Percentiles rank a stretch among this genome's conserved stretches.
These are phyloP conservation scores for Temnothorax rugatulus DNA, from an alignment of 2,888 invertebrate species.

Conservation along the genomic window DNA sequence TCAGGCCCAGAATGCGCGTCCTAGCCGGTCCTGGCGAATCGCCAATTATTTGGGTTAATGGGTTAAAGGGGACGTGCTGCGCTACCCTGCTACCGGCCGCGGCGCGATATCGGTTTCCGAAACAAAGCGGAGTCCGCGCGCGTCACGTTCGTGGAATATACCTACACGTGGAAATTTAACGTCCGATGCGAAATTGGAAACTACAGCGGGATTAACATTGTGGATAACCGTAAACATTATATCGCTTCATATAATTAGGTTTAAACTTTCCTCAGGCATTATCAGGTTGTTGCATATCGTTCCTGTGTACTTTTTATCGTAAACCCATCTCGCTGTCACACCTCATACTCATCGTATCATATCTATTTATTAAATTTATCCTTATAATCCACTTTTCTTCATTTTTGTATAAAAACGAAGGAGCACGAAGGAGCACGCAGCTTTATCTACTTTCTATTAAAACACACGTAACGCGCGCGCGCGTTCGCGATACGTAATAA, in stretches of 20 bases:
- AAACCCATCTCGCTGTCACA: not conserved
- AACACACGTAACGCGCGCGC: not conserved
- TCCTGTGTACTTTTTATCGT: not conserved
- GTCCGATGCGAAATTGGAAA: slow-evolving; percentile 17
- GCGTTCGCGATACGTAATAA: slow-evolving; percentile 68
- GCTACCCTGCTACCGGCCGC: not conserved
- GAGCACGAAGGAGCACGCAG: not conserved
- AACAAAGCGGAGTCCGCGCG: slow-evolving; percentile 32
- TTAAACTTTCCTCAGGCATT: not conserved
- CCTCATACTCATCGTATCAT: not conserved
- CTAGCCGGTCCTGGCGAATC: slow-evolving; percentile 36
- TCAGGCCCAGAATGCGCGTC: slow-evolving; percentile 43
- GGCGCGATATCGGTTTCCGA: slow-evolving; percentile 37
- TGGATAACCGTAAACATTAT: slow-evolving; percentile 13
- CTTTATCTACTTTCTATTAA: not conserved
- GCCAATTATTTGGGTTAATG: slow-evolving; percentile 53
- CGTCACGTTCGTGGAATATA: slow-evolving; percentile 3
- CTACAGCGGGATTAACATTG: not conserved
- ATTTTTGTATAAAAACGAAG: not conserved
- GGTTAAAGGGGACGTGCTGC: slow-evolving; percentile 47
- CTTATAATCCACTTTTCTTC: not conserved
- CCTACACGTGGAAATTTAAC: slow-evolving; percentile 16
- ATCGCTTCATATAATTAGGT: not conserved
- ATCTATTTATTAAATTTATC: not conserved
- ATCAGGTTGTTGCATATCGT: not conserved